Evolutionary conservation across 2,797 vertebrate species (phyloP), one percentile per base, ranked within the genome.

Genomic region (Thunnus albacares): DNA sequence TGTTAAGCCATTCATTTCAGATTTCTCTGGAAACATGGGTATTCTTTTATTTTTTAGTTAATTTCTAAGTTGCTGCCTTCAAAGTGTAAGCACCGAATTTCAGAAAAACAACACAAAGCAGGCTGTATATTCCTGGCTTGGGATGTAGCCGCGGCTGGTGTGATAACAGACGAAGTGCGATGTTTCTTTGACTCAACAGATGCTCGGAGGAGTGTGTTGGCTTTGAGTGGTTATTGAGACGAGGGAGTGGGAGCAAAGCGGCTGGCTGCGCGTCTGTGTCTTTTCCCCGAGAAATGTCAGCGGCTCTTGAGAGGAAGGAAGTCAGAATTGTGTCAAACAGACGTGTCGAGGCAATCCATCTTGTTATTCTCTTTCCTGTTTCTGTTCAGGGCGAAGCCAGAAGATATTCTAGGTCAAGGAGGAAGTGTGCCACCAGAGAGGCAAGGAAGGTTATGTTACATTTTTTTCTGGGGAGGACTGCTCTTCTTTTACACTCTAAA

Each of bases 131-230:
- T 88, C 64, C 58, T 24, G 66, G 52, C 56, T 84, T 86, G 75
- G 80, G 78, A 57, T 10, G 64, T 71, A 47, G 86, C 82, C 83
- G 71, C 18, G 47, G 51, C 79, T 83, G 87, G 81, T 89, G 81
- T 74, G 87, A 87, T 70, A 82, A 85, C 78, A 88, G 82, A 77
- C 69, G 15, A 80, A 60, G 87, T 80, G 83, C 43, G 35, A 53
- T 33, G 81, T 83, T 80, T 89, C 86, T 89, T 82, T 90, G 82
- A 87, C 87, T 91, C 88, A 78, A 90, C 88, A 93, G 91, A 92
- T 90, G 91, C 87, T 91, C 77, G 75, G 86, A 90, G 83, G 82
- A 91, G 89, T 91, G 88, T 75, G 85, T 78, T 80, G 85, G 87
- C 81, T 84, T 79, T 53, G 72, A 80, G 71, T 38, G 61, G 73